A percentile compares a stretch with the other conserved stretches of the same genome.
These are phyloP conservation scores for Tridacna gigas DNA, from an alignment of 2,888 invertebrate species.

Conservation along the genomic window DNA sequence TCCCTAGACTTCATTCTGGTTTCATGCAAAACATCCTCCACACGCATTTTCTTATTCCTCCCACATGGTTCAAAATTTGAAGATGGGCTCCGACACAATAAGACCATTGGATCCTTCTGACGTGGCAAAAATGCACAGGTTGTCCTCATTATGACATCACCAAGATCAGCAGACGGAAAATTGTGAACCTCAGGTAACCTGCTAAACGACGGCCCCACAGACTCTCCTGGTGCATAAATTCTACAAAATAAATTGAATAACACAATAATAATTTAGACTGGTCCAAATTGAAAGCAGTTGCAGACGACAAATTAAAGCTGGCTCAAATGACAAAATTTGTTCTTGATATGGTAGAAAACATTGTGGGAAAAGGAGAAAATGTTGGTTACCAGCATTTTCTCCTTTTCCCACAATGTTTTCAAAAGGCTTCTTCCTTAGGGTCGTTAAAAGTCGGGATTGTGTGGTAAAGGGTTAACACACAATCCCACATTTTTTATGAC, in stretches of 20 bases:
- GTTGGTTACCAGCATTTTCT: background rate
- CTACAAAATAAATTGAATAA: conserved; percentile 69
- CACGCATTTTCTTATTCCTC: conserved; percentile 13
- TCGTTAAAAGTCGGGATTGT: too few relatives aligned
- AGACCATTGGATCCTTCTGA: conserved; percentile 55
- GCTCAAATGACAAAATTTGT: background rate
- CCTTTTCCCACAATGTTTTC: background rate
- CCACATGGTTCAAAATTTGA: conserved; percentile 33
- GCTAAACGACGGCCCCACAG: conserved; percentile 87
- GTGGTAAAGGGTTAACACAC: too few relatives aligned
- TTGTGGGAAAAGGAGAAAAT: background rate
- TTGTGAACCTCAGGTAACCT: conserved; percentile 78
- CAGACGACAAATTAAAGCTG: background rate
- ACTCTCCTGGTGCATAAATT: conserved; percentile 89
- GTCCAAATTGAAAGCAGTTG: background rate
- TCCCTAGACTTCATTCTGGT: conserved; percentile 17
- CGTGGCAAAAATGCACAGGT: conserved; percentile 84
- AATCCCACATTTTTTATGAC: too few relatives aligned
- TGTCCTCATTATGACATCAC: conserved; percentile 86
- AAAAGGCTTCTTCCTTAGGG: background rate
- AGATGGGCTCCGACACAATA: conserved; percentile 60
- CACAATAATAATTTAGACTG: background rate
- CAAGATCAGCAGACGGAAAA: conserved; percentile 78
- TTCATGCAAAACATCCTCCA: conserved; percentile 22
- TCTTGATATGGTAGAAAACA: background rate